Evolutionary conservation across 1,140 invertebrate species (phyloP).

Genomic region (Cydia splendana): DNA sequence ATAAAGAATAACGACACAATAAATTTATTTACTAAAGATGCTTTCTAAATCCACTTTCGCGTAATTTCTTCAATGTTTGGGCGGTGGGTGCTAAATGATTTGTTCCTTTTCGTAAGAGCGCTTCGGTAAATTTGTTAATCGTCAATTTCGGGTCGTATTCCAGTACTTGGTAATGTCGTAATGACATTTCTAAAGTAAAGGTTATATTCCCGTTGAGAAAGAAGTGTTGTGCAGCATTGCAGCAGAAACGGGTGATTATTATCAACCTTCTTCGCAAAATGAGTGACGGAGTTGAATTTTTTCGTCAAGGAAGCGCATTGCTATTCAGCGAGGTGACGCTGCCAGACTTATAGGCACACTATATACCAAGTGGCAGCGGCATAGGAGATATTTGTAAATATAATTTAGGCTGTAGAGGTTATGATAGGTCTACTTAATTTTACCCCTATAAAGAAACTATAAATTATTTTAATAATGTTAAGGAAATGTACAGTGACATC

Average conservation of each 20-base stretch:
- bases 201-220: neutral
- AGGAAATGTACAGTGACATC: too few species aligned
- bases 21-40: slow-evolving; percentile 29
- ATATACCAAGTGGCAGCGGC: too few species aligned
- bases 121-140: neutral
- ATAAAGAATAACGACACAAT: slow-evolving; percentile 13
- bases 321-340: too few species aligned
- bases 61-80: slow-evolving; percentile 23
- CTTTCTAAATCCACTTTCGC: slow-evolving; percentile 25
- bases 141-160: neutral
- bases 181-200: neutral
- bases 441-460: too few species aligned
- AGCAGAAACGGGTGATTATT: too few species aligned
- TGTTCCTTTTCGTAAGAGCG: neutral
- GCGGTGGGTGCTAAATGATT: slow-evolving; percentile 16
- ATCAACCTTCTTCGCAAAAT: neutral
- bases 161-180: neutral
- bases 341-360: too few species aligned
- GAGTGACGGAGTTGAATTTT: too few species aligned
- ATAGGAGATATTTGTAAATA: too few species aligned
- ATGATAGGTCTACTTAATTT: too few species aligned
- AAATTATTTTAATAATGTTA: too few species aligned
- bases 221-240: neutral
- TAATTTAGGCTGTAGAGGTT: too few species aligned
- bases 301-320: too few species aligned